Evolutionary conservation across 2,888 invertebrate genomes (phyloP), one percentile per base, ranked within the genome.

Genomic region (Chromoteleia sp.): DNA sequence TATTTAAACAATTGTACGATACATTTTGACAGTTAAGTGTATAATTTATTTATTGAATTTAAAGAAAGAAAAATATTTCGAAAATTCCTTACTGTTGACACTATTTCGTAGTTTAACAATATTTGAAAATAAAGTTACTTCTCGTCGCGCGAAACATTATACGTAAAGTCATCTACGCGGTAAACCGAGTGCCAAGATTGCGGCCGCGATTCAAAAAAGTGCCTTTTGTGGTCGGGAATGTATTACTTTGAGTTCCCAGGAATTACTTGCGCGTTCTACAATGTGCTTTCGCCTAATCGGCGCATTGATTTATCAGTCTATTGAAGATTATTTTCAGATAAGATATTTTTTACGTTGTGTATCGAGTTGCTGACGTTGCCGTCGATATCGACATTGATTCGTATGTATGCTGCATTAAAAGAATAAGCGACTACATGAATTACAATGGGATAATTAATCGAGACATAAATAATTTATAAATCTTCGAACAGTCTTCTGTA

Each of bases 191-290:
- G 58, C 58, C 50, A 54, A 30, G 36, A 43, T 21, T 43, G 52
- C 25, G 48, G 70, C 33, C 1, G 48, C 29, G 36, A 41, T 10
- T 45, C 30, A 29, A 73, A 74, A 79, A 61, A 54, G 68, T 68
- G 17, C 12, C 68, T 74, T 73, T 74, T 79, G 79, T 50, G 63
- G 74, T 65, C 25, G 58, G 50, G 74, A 80, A 63, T 74, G 68
- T 63, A 70, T 75, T 80, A 68, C 74, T 68, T 68, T 56, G 56
- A 80, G 80, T 80, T 80, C 58, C 56, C 74, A 74, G 58, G 80
- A 63, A 63, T 74, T 73, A 52, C 68, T 68, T 58, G 63, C 48
- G 25, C 70, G 70, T 68, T 80, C 74, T 65, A 61, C 54, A 63
- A 36, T 67, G 30, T 74, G 65, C 59, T 59, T 52, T 54, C 61